Conservation (phyloP, 2,888 invertebrate genomes). For the Cordylochernes scorpioides region DNA sequence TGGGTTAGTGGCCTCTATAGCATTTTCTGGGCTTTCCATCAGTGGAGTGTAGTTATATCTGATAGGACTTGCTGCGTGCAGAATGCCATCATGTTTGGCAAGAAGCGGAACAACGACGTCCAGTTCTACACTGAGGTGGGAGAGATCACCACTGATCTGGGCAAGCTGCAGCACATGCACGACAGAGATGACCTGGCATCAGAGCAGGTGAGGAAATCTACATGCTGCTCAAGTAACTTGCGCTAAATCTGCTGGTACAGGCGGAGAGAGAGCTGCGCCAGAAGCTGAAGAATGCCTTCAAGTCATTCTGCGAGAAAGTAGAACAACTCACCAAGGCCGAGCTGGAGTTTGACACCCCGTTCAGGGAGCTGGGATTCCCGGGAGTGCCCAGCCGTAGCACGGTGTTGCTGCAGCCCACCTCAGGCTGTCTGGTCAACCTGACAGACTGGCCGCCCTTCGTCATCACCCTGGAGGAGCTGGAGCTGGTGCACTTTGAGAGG, state of each 20-base stretch:
- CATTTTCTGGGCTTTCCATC: too few species aligned
- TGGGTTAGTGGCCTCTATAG: too few species aligned
- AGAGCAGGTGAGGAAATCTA: constrained; percentile 56
- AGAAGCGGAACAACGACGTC: constrained; percentile 94
- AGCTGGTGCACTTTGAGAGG: constrained; percentile 92
- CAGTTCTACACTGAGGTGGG: constrained; percentile 99
- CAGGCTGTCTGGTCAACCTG: constrained; percentile 83
- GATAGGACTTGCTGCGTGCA: constrained; percentile 21
- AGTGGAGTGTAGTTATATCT: too few species aligned
- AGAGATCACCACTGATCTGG: constrained; percentile 95
- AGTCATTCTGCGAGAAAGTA: constrained; percentile 88
- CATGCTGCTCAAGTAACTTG: neutral
- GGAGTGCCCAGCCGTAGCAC: constrained; percentile 91
- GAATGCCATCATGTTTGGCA: constrained; percentile 98
- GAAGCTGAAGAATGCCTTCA: constrained; percentile 88
- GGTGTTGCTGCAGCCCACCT: constrained; percentile 83
- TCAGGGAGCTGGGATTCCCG: constrained; percentile 87
- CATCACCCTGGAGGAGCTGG: constrained; percentile 84
- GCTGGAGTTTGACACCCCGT: constrained; percentile 94
- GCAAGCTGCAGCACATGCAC: constrained; percentile 99
- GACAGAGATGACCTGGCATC: constrained; percentile 94
- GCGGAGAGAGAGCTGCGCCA: constrained; percentile 85
- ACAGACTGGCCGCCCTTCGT: constrained; percentile 99
- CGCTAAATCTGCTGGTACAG: constrained; percentile 15
- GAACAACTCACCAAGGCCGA: constrained; percentile 84